These are phyloP conservation scores for Lepidurus apus DNA, from an alignment of 1,140 invertebrate genomes.

Conservation along the genomic window DNA sequence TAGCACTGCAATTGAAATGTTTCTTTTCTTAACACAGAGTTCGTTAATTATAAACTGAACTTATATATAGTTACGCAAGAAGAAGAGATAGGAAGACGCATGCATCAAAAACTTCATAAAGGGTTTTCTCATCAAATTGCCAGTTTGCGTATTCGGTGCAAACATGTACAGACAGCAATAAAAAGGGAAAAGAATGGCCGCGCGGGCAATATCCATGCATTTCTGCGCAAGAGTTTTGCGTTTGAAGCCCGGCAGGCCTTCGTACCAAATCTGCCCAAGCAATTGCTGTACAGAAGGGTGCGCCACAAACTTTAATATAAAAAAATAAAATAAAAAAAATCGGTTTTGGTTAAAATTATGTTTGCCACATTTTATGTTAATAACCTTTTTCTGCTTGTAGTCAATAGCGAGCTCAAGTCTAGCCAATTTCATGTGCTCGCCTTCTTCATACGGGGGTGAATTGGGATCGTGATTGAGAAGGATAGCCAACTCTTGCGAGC, in stretches of 20 bases:
- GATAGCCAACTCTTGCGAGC: slow-evolving; percentile 83
- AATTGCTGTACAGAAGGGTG: slow-evolving; percentile 88
- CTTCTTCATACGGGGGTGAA: slow-evolving; percentile 58
- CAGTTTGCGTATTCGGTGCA: slow-evolving; percentile 65
- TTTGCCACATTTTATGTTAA: slow-evolving; percentile 3
- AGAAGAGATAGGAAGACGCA: slow-evolving; percentile 85
- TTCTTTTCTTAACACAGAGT: neutral
- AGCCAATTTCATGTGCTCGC: slow-evolving; percentile 68
- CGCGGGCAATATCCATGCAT: slow-evolving; percentile 60
- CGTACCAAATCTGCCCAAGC: slow-evolving; percentile 86
- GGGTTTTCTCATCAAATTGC: slow-evolving; percentile 74
- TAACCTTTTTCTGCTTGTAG: slow-evolving; percentile 87
- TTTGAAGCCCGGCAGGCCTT: slow-evolving; percentile 80
- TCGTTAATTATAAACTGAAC: neutral
- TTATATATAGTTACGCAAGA: slow-evolving; percentile 58
- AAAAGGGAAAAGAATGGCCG: slow-evolving; percentile 75
- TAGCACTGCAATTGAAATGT: slow-evolving; percentile 55
- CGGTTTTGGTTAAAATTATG: slow-evolving; percentile 6
- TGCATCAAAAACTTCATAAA: slow-evolving; percentile 94
- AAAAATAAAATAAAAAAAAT: slow-evolving; percentile 36
- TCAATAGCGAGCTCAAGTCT: slow-evolving; percentile 80
- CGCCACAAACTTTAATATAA: slow-evolving; percentile 68
- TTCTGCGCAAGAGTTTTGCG: slow-evolving; percentile 65
- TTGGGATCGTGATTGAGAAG: slow-evolving; percentile 80
- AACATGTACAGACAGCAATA: slow-evolving; percentile 78